Evolutionary conservation across 2,888 invertebrate genomes (phyloP), one percentile per base, ranked within the genome.

Genomic region (Drosophila testacea): DNA sequence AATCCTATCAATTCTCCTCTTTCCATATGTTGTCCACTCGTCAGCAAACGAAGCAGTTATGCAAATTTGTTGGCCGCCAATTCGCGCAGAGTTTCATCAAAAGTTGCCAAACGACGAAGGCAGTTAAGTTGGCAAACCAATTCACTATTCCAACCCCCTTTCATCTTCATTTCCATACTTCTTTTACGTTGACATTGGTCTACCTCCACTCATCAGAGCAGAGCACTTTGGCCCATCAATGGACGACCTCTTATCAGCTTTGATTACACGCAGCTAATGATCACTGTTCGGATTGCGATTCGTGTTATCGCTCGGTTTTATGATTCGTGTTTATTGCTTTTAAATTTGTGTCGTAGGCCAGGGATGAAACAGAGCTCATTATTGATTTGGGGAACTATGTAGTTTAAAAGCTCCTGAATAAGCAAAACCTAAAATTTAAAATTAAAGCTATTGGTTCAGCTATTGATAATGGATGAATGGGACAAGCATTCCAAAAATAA

Each of bases 11-110:
- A 6, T 32, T 7, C 4, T 7, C 7, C 30, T 30, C 30, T 30
- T 6, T 30, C 32, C 36, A 4, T 27, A 9, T 46, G 50, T 48
- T 72, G 66, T 34, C 55, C 82, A 73, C 64, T 71, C 28, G 72
- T 60, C 71, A 67, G 69, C 69, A 81, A 65, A 63, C 79, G 79
- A 65, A 83, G 77, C 89, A 81, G 87, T 80, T 81, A 87, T 80
- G 84, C 88, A 87, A 89, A 84, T 89, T 82, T 88, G 82, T 78
- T 81, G 79, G 68, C 72, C 69, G 39, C 46, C 75, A 73, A 72
- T 83, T 77, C 79, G 81, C 86, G 79, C 73, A 70, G 83, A 80
- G 86, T 84, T 85, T 88, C 88, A 84, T 88, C 88, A 84, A 83
- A 88, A 83, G 81, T 88, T 75, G 82, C 76, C 88, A 79, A 85